Percentiles rank a stretch among this genome's conserved stretches.
phyloP scores from a whole-genome alignment of 1,140 invertebrate genomes.

The Homalodisca vitripennis region DNA sequence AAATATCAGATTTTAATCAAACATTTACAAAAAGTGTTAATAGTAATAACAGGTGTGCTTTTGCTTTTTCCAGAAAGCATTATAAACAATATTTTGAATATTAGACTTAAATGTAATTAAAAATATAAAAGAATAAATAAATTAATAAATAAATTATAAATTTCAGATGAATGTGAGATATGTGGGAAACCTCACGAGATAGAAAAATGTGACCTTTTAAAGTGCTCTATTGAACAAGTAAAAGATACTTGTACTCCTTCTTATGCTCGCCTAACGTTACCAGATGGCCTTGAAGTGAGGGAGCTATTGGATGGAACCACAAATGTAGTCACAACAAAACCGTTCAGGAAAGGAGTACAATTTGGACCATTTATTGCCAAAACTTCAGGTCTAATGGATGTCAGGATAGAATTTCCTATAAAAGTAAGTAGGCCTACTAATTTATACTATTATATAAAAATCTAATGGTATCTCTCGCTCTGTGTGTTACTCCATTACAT shows the following conservation, averaged over 20 bases:
- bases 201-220: neutral
- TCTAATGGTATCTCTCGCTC: too few species aligned
- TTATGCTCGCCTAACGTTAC: neutral
- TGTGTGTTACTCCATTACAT: neutral
- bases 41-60: too few species aligned
- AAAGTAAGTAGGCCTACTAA: neutral
- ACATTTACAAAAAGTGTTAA: too few species aligned
- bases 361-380: slow-evolving; percentile 20
- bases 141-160: too few species aligned
- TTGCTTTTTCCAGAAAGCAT: too few species aligned
- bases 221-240: neutral
- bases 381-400: neutral
- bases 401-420: slow-evolving; percentile 6
- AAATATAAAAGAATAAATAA: too few species aligned
- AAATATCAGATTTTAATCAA: too few species aligned
- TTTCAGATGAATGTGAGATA: slow-evolving; percentile 12
- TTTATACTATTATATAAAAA: neutral
- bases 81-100: too few species aligned
- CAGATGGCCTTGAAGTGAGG: neutral
- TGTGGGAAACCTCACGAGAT: neutral
- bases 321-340: neutral
- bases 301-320: neutral
- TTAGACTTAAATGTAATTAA: too few species aligned
- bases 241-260: neutral
- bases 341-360: neutral